These are phyloP conservation scores for Spongilla lacustris DNA, from an alignment of 37 sponge, comb jelly and placozoan genomes.

Conservation along the genomic window DNA sequence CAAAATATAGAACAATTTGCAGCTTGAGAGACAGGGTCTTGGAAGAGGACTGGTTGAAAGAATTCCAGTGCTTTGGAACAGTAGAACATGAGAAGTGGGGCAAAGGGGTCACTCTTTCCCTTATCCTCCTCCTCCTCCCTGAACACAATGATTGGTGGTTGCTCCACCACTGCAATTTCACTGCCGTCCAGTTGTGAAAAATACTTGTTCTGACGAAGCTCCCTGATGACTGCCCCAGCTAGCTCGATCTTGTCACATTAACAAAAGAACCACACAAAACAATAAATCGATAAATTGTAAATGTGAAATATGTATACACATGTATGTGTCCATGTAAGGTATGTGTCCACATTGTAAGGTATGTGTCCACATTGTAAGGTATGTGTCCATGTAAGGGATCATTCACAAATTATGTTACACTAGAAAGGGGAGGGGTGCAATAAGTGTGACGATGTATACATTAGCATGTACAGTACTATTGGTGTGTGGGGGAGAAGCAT, in stretches of 20 bases:
- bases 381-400: no score
- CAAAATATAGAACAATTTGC: not conserved
- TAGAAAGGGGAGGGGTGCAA: not conserved
- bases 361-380: no score
- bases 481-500: no score
- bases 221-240: slow-evolving; percentile 60
- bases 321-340: no score
- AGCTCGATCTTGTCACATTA: slow-evolving; percentile 51
- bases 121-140: slow-evolving; percentile 4
- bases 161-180: slow-evolving; percentile 45
- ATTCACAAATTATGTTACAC: no score
- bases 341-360: no score
- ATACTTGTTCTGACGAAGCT: slow-evolving; percentile 34
- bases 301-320: no score
- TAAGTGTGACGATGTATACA: no score
- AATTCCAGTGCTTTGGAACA: slow-evolving; percentile 72
- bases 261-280: slow-evolving; percentile 4
- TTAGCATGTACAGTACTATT: no score
- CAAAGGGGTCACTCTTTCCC: slow-evolving; percentile 42
- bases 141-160: slow-evolving; percentile 7
- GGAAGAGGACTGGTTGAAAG: slow-evolving; percentile 37
- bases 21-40: not conserved
- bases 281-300: no score
- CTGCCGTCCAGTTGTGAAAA: not conserved
- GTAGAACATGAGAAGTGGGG: slow-evolving; percentile 63